Base-by-base conservation (phyloP, 2,797 vertebrate genomes). In the Enteromius trimaculatus region DNA sequence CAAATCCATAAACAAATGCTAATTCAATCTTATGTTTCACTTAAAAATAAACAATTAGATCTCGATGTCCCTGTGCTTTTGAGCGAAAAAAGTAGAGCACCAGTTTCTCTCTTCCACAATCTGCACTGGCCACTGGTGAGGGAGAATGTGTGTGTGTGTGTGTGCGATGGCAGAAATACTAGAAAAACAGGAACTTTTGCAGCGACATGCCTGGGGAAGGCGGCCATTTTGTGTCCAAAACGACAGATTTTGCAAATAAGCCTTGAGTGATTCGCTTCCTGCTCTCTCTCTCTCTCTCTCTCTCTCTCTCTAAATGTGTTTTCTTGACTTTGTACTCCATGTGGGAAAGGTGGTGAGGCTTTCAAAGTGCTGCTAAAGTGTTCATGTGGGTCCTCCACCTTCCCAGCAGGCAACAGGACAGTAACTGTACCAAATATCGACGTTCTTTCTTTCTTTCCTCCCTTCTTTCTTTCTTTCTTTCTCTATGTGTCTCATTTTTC, bases 1-100 rank as follows among this genome's bases (percentile, higher is more conserved):
- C 84, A 90, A 87, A 87, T 87, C 86, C 80, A 82, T 37, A 72
- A 86, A 64, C 44, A 71, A 84, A 77, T 49, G 76, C 53, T 69
- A 84, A 87, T 74, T 74, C 77, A 84, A 34, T 84, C 6, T 72
- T 86, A 66, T 70, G 58, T 77, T 82, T 65, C 16, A 39, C 79
- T 75, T 44, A 68, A 86, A 81, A 85, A 29, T 47, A 79, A 77
- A 44, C 72, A 71, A 75, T 88, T 77, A 88, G 74, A 53, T 89
- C 85, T 79, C 91, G 93, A 72, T 89, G 92, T 94, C 93, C 93
- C 92, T 96, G 96, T 95, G 96, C 95, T 96, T 94, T 92, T 80
- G 77, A 65, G 13, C 83, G 44, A 34, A 87, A 92, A 90, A 94
- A 90, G 91, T 77, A 92, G 93, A 95, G 95, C 94, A 93, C 94